phyloP scores from a whole-genome alignment of 1,140 invertebrate genomes.

The Cyclina sinensis region DNA sequence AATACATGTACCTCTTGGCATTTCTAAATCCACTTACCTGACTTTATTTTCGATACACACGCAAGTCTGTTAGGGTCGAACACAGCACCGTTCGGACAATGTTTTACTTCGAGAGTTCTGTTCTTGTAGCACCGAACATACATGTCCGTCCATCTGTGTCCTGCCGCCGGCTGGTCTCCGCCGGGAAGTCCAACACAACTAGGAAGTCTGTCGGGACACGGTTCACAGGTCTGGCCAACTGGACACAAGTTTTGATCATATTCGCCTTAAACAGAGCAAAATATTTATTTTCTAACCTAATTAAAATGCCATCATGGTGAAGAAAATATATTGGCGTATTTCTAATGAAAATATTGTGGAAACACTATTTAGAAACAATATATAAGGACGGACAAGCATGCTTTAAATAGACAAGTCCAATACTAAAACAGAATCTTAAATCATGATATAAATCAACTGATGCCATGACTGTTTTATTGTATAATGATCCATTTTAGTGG shows the following conservation, averaged over 20 bases:
- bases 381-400: too few relatives aligned
- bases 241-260: slow-evolving; percentile 70
- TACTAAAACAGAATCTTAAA: too few relatives aligned
- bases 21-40: background rate
- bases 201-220: slow-evolving; percentile 64
- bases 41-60: slow-evolving; percentile 45
- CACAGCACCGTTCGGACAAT: slow-evolving; percentile 66
- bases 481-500: too few relatives aligned
- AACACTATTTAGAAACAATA: too few relatives aligned
- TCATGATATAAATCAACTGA: too few relatives aligned
- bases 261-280: slow-evolving; percentile 60
- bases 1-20: too few relatives aligned
- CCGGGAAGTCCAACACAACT: slow-evolving; percentile 67
- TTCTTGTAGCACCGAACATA: slow-evolving; percentile 68
- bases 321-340: too few relatives aligned
- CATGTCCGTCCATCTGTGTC: slow-evolving; percentile 44
- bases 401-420: too few relatives aligned
- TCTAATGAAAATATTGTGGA: too few relatives aligned
- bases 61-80: slow-evolving; percentile 66
- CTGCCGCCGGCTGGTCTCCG: slow-evolving; percentile 54
- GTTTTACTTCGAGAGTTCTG: slow-evolving; percentile 61
- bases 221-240: slow-evolving; percentile 29
- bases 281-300: background rate
- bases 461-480: too few relatives aligned
- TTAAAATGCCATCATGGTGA: background rate